phyloP scores from a whole-genome alignment of 2,888 invertebrate species.

The Tromatobia lineatoria region DNA sequence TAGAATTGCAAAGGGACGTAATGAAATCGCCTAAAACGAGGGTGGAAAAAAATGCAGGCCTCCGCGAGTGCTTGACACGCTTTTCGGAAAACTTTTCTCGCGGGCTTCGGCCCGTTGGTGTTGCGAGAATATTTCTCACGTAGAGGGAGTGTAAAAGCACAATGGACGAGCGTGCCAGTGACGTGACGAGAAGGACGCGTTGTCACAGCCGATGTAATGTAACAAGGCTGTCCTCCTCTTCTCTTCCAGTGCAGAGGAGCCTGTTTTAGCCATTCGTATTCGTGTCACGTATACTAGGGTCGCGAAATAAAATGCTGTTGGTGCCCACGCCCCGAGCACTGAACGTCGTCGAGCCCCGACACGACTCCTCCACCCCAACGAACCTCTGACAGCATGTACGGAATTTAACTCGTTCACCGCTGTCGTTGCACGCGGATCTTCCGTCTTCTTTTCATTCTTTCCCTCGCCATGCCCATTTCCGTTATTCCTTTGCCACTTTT shows the following conservation, averaged over 20 bases:
- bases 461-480: conserved; percentile 10
- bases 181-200: conserved; percentile 22
- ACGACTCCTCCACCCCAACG: conserved; percentile 33
- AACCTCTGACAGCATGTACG: conserved; percentile 61
- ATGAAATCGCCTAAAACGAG: conserved; percentile 53
- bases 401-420: conserved; percentile 62
- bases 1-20: conserved; percentile 42
- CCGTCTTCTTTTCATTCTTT: conserved; percentile 17
- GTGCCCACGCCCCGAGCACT: conserved; percentile 37
- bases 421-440: conserved; percentile 44
- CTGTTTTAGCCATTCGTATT: conserved; percentile 39
- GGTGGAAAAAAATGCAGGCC: conserved; percentile 21
- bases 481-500: conserved; percentile 4
- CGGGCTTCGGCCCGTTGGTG: not conserved
- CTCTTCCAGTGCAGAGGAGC: not conserved
- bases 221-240: conserved; percentile 10
- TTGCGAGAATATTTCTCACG: conserved; percentile 40
- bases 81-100: not conserved
- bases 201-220: conserved; percentile 45
- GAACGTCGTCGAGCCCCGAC: conserved; percentile 46
- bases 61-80: conserved; percentile 23
- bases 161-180: conserved; percentile 41
- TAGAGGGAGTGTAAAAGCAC: conserved; percentile 24
- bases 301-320: conserved; percentile 64
- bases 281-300: conserved; percentile 62